Conservation (phyloP, 2,113 vertebrate genomes). For the Ceyx cyanopectus region DNA sequence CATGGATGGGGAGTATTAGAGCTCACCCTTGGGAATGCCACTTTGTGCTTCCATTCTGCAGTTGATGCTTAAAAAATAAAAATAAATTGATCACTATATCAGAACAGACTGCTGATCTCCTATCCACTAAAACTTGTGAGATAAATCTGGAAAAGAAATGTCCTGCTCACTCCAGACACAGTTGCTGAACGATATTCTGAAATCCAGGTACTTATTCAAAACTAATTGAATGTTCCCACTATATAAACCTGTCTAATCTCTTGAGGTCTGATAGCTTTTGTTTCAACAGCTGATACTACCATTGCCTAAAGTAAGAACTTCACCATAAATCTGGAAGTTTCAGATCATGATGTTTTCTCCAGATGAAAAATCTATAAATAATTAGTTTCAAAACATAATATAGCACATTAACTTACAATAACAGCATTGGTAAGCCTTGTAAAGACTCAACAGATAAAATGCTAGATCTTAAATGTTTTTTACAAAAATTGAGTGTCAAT, state of each 20-base stretch:
- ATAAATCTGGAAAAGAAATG: constrained; percentile 19
- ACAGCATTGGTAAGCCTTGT: not conserved
- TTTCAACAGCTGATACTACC: not conserved
- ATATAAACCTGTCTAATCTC: constrained; percentile 13
- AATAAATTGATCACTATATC: not conserved
- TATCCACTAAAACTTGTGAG: not conserved
- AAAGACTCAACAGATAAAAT: not conserved
- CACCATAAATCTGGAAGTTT: not conserved
- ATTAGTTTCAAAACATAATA: not conserved
- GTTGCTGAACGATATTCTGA: not conserved
- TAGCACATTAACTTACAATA: not conserved
- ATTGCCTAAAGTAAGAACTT: constrained; percentile 2
- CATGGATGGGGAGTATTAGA: not conserved
- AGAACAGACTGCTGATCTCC: not conserved
- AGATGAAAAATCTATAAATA: not conserved
- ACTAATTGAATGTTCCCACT: constrained; percentile 12
- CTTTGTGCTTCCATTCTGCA: not conserved
- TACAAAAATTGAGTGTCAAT: not conserved
- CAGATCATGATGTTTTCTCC: not conserved
- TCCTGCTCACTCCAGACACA: constrained; percentile 14
- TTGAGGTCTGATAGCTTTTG: not conserved
- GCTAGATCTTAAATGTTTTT: not conserved
- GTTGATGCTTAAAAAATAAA: constrained; percentile 7
- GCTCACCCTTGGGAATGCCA: not conserved
- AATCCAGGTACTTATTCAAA: constrained; percentile 21